Percentiles rank a stretch among this genome's conserved stretches.
phyloP scores from a whole-genome alignment of 1,140 invertebrate species.

The Melipona quadrifasciata region DNA sequence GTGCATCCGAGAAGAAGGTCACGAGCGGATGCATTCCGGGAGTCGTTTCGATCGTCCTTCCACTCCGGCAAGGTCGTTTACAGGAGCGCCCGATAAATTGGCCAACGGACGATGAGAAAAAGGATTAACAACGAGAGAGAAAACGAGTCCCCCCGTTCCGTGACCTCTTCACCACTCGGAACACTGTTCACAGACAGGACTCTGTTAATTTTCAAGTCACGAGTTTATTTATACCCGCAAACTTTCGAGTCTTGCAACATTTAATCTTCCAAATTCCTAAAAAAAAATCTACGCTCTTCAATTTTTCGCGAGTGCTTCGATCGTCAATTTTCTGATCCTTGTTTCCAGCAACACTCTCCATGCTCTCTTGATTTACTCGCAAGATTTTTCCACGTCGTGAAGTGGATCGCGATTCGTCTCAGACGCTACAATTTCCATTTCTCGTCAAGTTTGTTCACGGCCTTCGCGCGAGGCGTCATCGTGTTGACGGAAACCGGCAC shows the following conservation, averaged over 20 bases:
- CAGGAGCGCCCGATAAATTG: slow-evolving; percentile 51
- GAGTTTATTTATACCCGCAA: neutral
- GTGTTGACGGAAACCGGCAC: neutral
- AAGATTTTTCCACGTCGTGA: neutral
- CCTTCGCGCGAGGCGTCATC: neutral
- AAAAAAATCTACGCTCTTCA: neutral
- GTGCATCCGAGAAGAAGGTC: slow-evolving; percentile 58
- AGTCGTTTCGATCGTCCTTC: slow-evolving; percentile 57
- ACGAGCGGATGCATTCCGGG: slow-evolving; percentile 59
- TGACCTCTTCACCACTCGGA: neutral
- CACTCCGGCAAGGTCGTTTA: slow-evolving; percentile 56
- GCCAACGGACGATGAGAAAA: slow-evolving; percentile 39
- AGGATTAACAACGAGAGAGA: slow-evolving; percentile 33
- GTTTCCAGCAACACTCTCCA: neutral
- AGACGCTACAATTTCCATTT: neutral
- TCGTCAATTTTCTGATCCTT: slow-evolving; percentile 1
- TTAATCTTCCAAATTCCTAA: neutral
- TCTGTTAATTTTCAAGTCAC: neutral
- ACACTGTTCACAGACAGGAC: too few species aligned
- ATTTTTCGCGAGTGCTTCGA: neutral
- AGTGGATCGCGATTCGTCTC: neutral
- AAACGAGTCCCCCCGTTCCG: slow-evolving; percentile 9
- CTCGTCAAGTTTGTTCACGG: neutral
- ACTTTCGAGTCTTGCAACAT: neutral
- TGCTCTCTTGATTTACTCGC: neutral